Conservation (phyloP, 2,888 invertebrate genomes). For the Romanomermis culicivorax region DNA sequence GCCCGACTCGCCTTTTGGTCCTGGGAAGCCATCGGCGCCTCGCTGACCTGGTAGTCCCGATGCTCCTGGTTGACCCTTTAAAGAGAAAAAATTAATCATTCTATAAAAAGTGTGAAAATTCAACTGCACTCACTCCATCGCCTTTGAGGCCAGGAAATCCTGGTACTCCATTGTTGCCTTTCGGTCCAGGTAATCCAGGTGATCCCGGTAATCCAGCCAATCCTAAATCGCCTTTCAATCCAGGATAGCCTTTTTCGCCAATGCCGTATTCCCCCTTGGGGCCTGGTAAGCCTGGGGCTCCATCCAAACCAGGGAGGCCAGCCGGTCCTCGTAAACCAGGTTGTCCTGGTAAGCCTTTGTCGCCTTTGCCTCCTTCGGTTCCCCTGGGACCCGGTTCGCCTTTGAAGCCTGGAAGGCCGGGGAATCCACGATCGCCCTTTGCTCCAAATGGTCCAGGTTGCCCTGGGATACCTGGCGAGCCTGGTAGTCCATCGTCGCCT, state of each 20-base stretch:
- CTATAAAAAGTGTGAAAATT: too few relatives aligned
- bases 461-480: constrained; percentile 27
- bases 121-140: constrained; percentile 2
- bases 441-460: constrained; percentile 13
- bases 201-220: constrained; percentile 19
- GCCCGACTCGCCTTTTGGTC: constrained; percentile 35
- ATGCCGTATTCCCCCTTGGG: not conserved
- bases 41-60: constrained; percentile 19
- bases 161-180: constrained; percentile 9
- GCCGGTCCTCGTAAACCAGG: constrained; percentile 16
- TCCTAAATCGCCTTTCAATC: constrained; percentile 14
- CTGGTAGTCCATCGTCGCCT: constrained; percentile 34
- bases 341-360: constrained; percentile 16
- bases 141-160: constrained; percentile 8
- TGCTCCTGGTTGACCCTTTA: not conserved
- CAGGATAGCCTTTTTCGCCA: constrained; percentile 10
- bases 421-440: constrained; percentile 10
- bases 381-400: constrained; percentile 6
- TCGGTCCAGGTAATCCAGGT: constrained; percentile 40
- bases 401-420: constrained; percentile 7
- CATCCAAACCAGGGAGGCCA: constrained; percentile 20
- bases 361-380: constrained; percentile 1
- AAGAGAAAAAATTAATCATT: too few relatives aligned
- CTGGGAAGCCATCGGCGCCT: constrained; percentile 39
- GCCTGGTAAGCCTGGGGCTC: constrained; percentile 25